A percentile compares a stretch with the other conserved stretches of the same genome.
Conservation (phyloP, 2,888 invertebrate genomes). For the Petrophora chlorosata region DNA sequence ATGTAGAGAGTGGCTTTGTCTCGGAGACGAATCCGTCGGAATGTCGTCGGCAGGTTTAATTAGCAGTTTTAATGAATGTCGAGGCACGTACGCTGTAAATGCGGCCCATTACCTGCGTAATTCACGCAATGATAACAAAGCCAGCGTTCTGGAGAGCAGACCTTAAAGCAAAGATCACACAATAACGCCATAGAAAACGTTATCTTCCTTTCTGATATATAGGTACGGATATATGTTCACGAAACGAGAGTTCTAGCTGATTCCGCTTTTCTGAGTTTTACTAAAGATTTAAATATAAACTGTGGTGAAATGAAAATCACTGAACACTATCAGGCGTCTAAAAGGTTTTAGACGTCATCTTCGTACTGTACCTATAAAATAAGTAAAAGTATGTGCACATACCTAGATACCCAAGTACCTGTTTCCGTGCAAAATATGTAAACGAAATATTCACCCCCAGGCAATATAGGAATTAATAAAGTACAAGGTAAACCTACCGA, state of each 20-base stretch:
- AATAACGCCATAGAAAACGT: constrained; percentile 15
- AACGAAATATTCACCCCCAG: background rate
- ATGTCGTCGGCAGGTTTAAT: constrained; percentile 73
- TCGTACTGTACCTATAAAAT: no score
- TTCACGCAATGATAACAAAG: constrained; percentile 77
- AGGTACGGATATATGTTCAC: no score
- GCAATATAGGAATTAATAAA: constrained; percentile 19
- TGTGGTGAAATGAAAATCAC: background rate
- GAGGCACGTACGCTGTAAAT: constrained; percentile 77
- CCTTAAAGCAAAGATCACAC: constrained; percentile 35
- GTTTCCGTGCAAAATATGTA: background rate
- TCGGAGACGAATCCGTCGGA: constrained; percentile 61
- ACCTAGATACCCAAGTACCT: no score
- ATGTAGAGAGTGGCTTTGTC: constrained; percentile 54
- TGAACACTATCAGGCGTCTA: no score
- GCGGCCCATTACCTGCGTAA: constrained; percentile 77
- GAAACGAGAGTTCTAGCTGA: no score
- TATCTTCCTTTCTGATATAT: background rate
- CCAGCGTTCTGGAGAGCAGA: constrained; percentile 32
- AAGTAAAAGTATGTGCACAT: no score
- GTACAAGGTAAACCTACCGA: constrained; percentile 24
- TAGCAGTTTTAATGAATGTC: constrained; percentile 79
- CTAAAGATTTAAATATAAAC: background rate
- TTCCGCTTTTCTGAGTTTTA: no score
- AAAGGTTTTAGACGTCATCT: no score